Base-by-base conservation (phyloP, 35 echinoderm and acorn worm species). In the Acanthaster planci region DNA sequence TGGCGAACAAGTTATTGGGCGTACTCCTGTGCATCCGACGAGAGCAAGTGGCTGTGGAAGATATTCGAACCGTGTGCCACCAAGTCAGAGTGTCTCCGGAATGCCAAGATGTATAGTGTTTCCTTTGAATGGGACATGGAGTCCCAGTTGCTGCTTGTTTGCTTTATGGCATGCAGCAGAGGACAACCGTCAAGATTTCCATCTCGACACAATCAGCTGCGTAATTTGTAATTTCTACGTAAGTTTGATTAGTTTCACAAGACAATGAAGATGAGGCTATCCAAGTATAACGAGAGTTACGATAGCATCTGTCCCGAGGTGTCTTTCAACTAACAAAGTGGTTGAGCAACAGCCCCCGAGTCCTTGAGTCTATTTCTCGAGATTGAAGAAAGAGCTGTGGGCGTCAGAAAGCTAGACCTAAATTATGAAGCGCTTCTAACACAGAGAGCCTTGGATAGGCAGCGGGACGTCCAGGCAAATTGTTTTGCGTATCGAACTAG, bases 321-420 rank as follows among this genome's bases (percentile, higher is more conserved):
- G n/a, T n/a, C 15, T 88, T 92, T 60, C 82, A 51, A 37, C 60
- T 92, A n/a, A 83, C 85, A 14, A 92, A 92, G 44, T 92, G 90
- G 90, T 16, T 92, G 3, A 92, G 90, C 27, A 88, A 88, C 67
- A 64, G 55, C 34, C 18, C 76, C 55, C 8, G n/a, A 10, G 86
- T 92, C 0, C 31, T 88, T 38, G 80, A 92, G 60, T 85, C 55
- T n/a, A 39, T 85, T 0, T 60, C 83, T 1, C n/a, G n/a, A n/a
- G n/a, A n/a, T n/a, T n/a, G n/a, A n/a, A n/a, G n/a, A n/a, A n/a
- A n/a, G n/a, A n/a, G n/a, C n/a, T n/a, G n/a, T 29, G 40, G 8
- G 44, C 23, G 86, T 67, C 0, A 89, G 89, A 34, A 82, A 76
- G 1, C 72, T 93, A 29, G 91, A 93, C 30, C 77, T 93, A 7